Evolutionary conservation across 2,113 vertebrate genomes (phyloP), one percentile per base, ranked within the genome.

Genomic region (Chaetodon trifascialis): DNA sequence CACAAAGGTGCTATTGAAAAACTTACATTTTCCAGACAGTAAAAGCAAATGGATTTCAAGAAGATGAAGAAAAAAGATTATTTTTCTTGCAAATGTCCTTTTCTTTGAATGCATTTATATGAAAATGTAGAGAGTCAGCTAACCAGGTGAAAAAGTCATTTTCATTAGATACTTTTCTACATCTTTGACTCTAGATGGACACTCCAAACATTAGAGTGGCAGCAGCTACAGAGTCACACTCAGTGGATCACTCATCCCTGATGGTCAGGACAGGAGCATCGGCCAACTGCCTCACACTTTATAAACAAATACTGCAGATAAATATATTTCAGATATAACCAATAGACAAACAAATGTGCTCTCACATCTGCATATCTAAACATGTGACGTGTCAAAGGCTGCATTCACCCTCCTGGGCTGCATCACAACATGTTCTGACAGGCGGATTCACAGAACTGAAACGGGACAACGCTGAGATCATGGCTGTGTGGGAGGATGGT

Each of bases 341-440:
- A 30, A n/a, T 1, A 25, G 12, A 49, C 59, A 54, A 79, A 77
- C 76, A 78, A 38, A 52, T 3, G 14, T 9, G 21, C 10, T 34
- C 10, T 36, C 15, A 34, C 55, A 78, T 77, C 75, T 65, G 52
- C 65, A 72, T 78, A 60, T 52, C 54, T 79, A 81, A 79, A 70
- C 52, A 30, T 23, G 59, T 69, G 38, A 38, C 17, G 55, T 73
- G 70, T 89, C 59, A 86, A 79, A 80, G 68, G 77, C 49, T 82
- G 64, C 46, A 51, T 72, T 87, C 75, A 74, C 55, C 72, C 55
- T 44, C n/a, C 60, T 4, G 34, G 0, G 5, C 73, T 83, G 68
- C 70, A 79, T 65, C 58, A 15, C 42, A 36, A 75, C 79, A 25
- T 82, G 82, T 72, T 25, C 21, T 55, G 56, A 80, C 88, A 86